A percentile compares a stretch with the other conserved stretches of the same genome.
Conservation (phyloP, 2,888 invertebrate genomes). For the Ophion slaviceki region DNA sequence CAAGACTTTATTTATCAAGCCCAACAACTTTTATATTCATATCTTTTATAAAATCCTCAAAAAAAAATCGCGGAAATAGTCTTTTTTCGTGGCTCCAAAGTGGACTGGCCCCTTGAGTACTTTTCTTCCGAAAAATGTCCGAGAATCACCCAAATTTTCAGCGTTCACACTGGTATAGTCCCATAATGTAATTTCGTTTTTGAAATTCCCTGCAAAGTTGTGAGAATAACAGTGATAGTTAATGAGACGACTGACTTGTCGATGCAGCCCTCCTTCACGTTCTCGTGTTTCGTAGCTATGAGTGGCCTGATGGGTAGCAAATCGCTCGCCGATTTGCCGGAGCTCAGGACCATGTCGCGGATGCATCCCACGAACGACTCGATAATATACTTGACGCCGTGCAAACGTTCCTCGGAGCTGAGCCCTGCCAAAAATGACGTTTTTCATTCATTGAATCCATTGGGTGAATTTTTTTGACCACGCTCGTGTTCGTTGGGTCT, state of each 20-base stretch:
- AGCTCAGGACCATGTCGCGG: conserved; percentile 93
- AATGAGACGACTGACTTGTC: conserved; percentile 85
- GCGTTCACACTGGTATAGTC: no score
- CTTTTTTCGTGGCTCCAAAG: no score
- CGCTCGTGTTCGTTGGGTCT: no score
- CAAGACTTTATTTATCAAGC: no score
- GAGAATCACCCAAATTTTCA: no score
- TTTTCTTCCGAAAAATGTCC: no score
- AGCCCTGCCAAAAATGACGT: conserved; percentile 81
- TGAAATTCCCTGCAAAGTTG: background rate
- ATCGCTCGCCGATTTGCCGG: conserved; percentile 94
- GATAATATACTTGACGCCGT: conserved; percentile 96
- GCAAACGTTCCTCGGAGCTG: conserved; percentile 94
- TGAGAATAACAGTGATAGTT: no score
- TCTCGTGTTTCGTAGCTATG: conserved; percentile 94
- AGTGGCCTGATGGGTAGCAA: conserved; percentile 92
- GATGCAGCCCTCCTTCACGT: conserved; percentile 94
- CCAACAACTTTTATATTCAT: no score
- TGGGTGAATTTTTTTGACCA: background rate
- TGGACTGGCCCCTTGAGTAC: no score
- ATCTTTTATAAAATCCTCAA: no score
- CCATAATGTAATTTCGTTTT: background rate
- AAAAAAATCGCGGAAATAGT: no score
- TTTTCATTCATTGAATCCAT: background rate
- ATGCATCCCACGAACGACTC: conserved; percentile 97